These are phyloP conservation scores for Andricus curvator DNA, from an alignment of 2,888 invertebrate species.

Conservation along the genomic window DNA sequence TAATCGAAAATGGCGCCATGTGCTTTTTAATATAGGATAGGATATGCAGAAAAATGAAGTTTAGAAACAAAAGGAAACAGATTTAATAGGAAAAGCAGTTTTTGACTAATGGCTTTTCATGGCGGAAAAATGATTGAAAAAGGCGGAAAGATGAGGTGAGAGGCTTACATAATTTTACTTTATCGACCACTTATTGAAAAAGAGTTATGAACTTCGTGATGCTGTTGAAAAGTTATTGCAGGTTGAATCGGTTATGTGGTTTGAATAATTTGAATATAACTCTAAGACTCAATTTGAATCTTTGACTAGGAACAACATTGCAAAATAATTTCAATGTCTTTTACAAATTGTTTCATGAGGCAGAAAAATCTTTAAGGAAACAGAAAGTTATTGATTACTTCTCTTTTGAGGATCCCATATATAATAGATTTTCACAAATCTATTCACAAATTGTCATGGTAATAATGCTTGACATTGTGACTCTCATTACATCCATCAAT, in stretches of 20 bases:
- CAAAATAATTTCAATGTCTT: background rate
- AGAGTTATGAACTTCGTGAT: conserved; percentile 12
- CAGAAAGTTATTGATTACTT: conserved; percentile 27
- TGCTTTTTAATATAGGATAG: too few relatives aligned
- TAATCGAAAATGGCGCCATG: too few relatives aligned
- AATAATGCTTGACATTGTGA: background rate
- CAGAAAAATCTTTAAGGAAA: conserved; percentile 13
- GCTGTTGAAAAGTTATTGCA: background rate
- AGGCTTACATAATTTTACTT: conserved; percentile 13
- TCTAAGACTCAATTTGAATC: background rate
- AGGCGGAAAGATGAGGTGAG: background rate
- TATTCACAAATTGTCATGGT: conserved; percentile 26
- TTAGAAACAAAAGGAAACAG: background rate
- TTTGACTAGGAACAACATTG: background rate
- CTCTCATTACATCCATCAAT: conserved; percentile 14
- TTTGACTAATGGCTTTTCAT: background rate
- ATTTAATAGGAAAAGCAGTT: background rate
- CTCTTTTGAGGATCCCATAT: background rate
- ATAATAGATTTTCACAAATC: background rate
- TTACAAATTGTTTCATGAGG: background rate
- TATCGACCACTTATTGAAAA: conserved; percentile 4
- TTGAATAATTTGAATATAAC: conserved; percentile 22
- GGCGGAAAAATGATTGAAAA: background rate
- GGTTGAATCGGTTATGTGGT: conserved; percentile 12
- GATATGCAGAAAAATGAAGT: background rate